A percentile compares a stretch with the other conserved stretches of the same genome.
These are phyloP conservation scores for Lasioglossum baleicum DNA, from an alignment of 1,140 invertebrate species.

Conservation along the genomic window DNA sequence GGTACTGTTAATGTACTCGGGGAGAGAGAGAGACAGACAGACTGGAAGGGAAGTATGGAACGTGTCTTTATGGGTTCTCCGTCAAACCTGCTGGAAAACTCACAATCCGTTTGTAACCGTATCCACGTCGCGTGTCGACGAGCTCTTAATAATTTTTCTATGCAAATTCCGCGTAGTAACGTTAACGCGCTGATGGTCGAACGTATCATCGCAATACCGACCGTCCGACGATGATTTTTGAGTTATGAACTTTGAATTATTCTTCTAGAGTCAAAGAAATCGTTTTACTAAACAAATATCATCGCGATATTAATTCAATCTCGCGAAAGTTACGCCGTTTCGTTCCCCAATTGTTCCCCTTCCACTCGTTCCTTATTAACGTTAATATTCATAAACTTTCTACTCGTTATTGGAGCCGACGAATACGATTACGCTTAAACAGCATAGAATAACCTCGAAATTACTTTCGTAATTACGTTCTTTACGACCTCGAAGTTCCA, in stretches of 20 bases:
- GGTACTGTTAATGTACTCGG: conserved; percentile 11
- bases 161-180: no score
- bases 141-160: no score
- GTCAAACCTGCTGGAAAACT: conserved; percentile 18
- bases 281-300: conserved; percentile 17
- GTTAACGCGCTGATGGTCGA: no score
- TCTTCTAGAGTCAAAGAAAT: no score
- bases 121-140: no score
- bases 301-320: conserved; percentile 16
- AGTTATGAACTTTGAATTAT: no score
- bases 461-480: conserved; percentile 1
- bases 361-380: conserved; percentile 30
- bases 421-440: conserved; percentile 3
- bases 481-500: neutral
- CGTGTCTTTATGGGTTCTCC: conserved; percentile 12
- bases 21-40: conserved; percentile 1
- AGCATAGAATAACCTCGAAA: neutral
- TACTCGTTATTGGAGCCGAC: conserved; percentile 39
- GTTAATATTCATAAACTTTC: conserved; percentile 42
- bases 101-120: neutral
- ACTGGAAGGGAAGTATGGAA: neutral
- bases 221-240: no score
- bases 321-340: conserved; percentile 33
- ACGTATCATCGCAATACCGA: no score
- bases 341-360: neutral